Percentiles rank a stretch among this genome's conserved stretches.
Evolutionary conservation across 2,888 invertebrate species (phyloP).

Genomic region (Troides oblongomaculatus): DNA sequence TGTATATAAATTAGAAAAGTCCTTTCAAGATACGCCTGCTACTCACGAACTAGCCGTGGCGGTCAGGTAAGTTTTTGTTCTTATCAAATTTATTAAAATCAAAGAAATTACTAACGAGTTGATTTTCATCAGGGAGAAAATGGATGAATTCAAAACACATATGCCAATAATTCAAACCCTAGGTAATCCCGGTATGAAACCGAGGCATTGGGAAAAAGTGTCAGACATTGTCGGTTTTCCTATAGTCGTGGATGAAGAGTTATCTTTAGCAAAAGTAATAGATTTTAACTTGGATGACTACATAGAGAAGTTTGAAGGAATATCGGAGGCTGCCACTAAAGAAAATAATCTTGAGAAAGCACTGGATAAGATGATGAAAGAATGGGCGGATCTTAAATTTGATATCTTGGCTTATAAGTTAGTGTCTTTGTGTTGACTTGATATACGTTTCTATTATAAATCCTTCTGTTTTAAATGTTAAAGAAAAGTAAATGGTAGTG

Average conservation of each 20-base stretch:
- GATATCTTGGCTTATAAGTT: constrained; percentile 86
- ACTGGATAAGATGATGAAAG: constrained; percentile 92
- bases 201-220: constrained; percentile 95
- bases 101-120: not conserved
- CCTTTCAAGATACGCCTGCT: constrained; percentile 87
- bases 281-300: constrained; percentile 95
- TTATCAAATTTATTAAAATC: not conserved
- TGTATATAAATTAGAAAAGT: constrained; percentile 93
- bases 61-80: constrained; percentile 59
- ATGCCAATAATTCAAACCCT: constrained; percentile 95
- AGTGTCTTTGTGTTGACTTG: constrained; percentile 34
- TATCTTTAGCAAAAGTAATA: constrained; percentile 90
- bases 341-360: constrained; percentile 96
- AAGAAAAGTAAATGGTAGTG: not conserved
- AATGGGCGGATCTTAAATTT: constrained; percentile 93
- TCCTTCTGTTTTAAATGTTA: too few species aligned
- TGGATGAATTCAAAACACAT: constrained; percentile 93
- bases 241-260: constrained; percentile 89
- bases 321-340: constrained; percentile 97
- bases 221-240: constrained; percentile 97
- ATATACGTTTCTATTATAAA: not conserved
- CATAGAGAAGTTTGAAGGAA: constrained; percentile 92
- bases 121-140: constrained; percentile 74
- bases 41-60: constrained; percentile 85
- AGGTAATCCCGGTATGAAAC: constrained; percentile 96